Conservation (phyloP, 30 jellyfish, hydroid and myxozoan species). For the Hydractinia echinata region DNA sequence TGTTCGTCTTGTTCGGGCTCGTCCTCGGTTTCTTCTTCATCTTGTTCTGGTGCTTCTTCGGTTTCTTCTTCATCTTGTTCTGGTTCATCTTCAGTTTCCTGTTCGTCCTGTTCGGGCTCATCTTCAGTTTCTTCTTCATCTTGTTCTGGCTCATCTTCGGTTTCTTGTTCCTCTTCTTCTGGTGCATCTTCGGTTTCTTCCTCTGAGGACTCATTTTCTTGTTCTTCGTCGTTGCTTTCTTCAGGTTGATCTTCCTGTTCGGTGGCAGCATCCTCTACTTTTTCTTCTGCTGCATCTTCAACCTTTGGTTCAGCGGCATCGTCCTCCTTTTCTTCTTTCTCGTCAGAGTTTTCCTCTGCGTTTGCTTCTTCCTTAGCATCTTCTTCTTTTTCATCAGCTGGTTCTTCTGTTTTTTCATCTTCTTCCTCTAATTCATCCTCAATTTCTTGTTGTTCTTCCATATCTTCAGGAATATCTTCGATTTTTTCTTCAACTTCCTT, state of each 20-base stretch:
- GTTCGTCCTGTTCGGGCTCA: not conserved
- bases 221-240: conserved; percentile 10
- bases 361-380: conserved; percentile 3
- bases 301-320: conserved; percentile 15
- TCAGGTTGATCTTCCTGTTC: conserved; percentile 1
- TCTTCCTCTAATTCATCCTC: conserved; percentile 17
- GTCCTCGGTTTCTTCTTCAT: too few relatives aligned
- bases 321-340: conserved; percentile 2
- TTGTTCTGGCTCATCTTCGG: not conserved
- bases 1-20: too few relatives aligned
- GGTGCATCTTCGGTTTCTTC: not conserved
- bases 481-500: too few relatives aligned
- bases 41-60: too few relatives aligned
- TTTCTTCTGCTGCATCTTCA: not conserved
- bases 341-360: conserved; percentile 13
- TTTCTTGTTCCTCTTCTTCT: not conserved
- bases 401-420: not conserved
- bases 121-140: not conserved
- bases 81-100: not conserved
- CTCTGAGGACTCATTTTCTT: not conserved
- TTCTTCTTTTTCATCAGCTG: not conserved
- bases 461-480: not conserved
- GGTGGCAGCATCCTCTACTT: not conserved
- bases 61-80: too few relatives aligned
- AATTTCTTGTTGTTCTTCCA: conserved; percentile 13